phyloP scores from a whole-genome alignment of 2,797 vertebrate species.

The Decapterus maruadsi region DNA sequence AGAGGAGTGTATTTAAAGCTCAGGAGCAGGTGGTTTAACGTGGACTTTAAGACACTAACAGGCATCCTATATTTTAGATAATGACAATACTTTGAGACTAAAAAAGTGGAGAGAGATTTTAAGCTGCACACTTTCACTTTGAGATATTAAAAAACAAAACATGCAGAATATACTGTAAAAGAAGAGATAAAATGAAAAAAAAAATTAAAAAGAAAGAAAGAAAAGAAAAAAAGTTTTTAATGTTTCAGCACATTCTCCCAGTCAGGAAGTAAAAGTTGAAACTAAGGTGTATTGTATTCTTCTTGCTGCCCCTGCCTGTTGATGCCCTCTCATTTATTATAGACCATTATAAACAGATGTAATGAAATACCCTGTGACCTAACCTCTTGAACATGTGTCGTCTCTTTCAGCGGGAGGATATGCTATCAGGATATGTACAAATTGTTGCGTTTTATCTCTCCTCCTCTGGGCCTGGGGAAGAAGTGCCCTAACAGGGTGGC shows the following conservation, averaged over 20 bases:
- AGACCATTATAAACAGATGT: background rate
- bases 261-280: background rate
- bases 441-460: slow-evolving; percentile 97
- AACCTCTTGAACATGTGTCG: slow-evolving; percentile 73
- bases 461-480: slow-evolving; percentile 97
- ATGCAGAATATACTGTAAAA: background rate
- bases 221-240: background rate
- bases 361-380: slow-evolving; percentile 66
- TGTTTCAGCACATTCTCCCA: background rate
- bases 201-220: too few species aligned
- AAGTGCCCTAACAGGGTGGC: slow-evolving; percentile 98
- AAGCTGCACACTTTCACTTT: background rate
- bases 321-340: background rate
- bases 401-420: slow-evolving; percentile 95
- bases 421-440: slow-evolving; percentile 99
- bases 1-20: slow-evolving; percentile 4
- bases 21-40: background rate
- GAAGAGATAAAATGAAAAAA: too few species aligned
- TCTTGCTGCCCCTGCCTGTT: background rate
- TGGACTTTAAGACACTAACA: background rate
- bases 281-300: background rate
- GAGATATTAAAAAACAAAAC: background rate
- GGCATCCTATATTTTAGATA: background rate
- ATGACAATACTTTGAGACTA: background rate
- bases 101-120: background rate